phyloP scores from a whole-genome alignment of 92 coral and sea anemone genomes.

The Isaurus tuberculatus region DNA sequence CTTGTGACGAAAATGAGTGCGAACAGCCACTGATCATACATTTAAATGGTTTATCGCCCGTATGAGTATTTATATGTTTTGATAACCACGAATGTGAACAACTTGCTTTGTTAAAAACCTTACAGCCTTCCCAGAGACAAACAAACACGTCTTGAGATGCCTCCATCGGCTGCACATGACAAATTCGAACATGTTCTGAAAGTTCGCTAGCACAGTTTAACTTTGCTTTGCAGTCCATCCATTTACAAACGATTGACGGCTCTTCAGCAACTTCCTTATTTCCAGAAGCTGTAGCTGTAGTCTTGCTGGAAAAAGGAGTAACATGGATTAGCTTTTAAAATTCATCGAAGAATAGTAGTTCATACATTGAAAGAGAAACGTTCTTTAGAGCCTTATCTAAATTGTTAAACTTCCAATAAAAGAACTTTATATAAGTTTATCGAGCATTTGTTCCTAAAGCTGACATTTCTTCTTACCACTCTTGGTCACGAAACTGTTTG shows the following conservation, averaged over 20 bases:
- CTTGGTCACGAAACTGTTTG: conserved; percentile 31
- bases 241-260: conserved; percentile 63
- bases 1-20: conserved; percentile 91
- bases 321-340: neutral
- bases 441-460: neutral
- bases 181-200: conserved; percentile 85
- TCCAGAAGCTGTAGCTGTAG: conserved; percentile 36
- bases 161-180: conserved; percentile 93
- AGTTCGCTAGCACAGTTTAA: conserved; percentile 61
- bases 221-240: conserved; percentile 72
- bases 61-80: conserved; percentile 93
- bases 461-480: conserved; percentile 38
- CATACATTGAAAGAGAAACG: neutral
- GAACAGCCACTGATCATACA: conserved; percentile 95
- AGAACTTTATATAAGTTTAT: neutral
- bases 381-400: neutral
- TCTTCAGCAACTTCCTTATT: conserved; percentile 18
- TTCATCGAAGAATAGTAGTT: neutral
- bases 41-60: conserved; percentile 96
- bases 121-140: conserved; percentile 97
- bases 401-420: neutral
- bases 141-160: conserved; percentile 85
- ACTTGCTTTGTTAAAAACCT: conserved; percentile 96
- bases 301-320: conserved; percentile 31
- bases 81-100: conserved; percentile 97